Evolutionary conservation across 1,140 invertebrate genomes (phyloP).

Genomic region (Euglossa dilemma): DNA sequence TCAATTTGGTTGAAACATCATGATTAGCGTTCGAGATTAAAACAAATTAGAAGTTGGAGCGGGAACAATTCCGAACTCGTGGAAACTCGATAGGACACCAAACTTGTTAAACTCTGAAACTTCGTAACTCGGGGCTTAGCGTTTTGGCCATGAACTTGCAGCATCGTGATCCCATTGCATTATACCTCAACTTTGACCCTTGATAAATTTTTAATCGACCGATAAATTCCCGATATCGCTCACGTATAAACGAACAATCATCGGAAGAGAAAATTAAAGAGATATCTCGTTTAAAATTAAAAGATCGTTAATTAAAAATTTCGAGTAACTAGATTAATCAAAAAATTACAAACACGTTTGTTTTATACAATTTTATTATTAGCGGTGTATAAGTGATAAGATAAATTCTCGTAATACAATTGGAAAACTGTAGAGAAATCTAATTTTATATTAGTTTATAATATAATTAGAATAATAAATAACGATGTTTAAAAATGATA

Average conservation of each 20-base stretch:
- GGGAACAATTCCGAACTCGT: conserved; percentile 16
- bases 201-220: neutral
- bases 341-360: no score
- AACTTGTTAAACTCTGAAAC: conserved; percentile 38
- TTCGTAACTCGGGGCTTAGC: conserved; percentile 18
- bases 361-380: no score
- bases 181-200: neutral
- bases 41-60: conserved; percentile 11
- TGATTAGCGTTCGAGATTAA: conserved; percentile 9
- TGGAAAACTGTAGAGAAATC: no score
- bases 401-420: no score
- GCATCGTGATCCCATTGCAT: neutral
- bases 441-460: no score
- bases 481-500: neutral
- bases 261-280: no score
- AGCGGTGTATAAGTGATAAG: no score
- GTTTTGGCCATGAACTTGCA: conserved; percentile 23
- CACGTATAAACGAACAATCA: neutral
- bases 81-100: conserved; percentile 3
- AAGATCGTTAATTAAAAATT: no score
- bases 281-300: no score
- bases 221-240: neutral
- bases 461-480: no score
- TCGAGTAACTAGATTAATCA: no score
- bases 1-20: neutral